Percentiles rank a stretch among this genome's conserved stretches.
Conservation (phyloP, 1,140 invertebrate species). For the Ctenoplectra terminalis region DNA sequence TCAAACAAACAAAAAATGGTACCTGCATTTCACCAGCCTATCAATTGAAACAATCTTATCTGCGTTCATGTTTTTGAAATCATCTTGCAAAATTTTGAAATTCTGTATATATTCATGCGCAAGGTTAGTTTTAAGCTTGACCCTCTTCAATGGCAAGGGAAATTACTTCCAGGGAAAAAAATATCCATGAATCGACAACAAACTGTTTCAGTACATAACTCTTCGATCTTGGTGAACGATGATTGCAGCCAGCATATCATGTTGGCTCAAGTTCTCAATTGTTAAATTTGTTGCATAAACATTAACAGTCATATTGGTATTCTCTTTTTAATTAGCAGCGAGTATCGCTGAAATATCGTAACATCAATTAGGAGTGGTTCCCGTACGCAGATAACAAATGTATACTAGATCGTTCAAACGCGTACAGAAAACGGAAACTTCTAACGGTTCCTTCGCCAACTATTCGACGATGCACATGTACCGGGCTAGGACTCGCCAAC, state of each 20-base stretch:
- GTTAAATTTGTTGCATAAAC: constrained; percentile 99
- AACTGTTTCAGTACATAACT: constrained; percentile 98
- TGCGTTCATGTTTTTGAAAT: constrained; percentile 98
- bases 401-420: too few species aligned
- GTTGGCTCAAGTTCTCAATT: constrained; percentile 97
- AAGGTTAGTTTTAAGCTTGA: constrained; percentile 98
- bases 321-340: constrained; percentile 27
- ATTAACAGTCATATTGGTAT: constrained; percentile 93
- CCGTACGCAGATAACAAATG: constrained; percentile 67
- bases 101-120: constrained; percentile 99
- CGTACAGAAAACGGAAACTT: constrained; percentile 67
- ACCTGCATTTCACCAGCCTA: constrained; percentile 95
- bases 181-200: constrained; percentile 99
- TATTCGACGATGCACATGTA: constrained; percentile 38
- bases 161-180: constrained; percentile 97
- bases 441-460: constrained; percentile 62
- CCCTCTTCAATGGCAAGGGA: constrained; percentile 96
- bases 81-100: constrained; percentile 98
- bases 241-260: constrained; percentile 98
- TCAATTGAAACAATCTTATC: constrained; percentile 97
- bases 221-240: constrained; percentile 98
- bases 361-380: constrained; percentile 66
- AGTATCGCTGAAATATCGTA: constrained; percentile 45
- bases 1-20: too few species aligned
- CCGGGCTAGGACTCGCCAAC: background rate